A percentile compares a stretch with the other conserved stretches of the same genome.
phyloP scores from a whole-genome alignment of 2,113 vertebrate genomes.

The Chaetura pelagica region DNA sequence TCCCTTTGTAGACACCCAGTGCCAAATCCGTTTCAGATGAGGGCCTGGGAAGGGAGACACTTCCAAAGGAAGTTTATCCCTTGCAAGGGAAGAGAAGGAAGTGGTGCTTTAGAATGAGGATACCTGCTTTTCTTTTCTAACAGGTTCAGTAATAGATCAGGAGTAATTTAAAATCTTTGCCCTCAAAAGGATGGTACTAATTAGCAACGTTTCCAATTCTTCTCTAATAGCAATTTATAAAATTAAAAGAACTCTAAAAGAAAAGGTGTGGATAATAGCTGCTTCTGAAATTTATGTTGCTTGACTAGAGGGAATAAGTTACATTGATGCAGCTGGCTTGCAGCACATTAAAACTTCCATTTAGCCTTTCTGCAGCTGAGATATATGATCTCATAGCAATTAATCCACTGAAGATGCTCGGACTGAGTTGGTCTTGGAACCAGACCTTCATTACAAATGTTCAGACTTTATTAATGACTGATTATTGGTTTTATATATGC shows the following conservation, averaged over 20 bases:
- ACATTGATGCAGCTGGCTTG: slow-evolving; percentile 1
- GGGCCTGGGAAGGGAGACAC: neutral
- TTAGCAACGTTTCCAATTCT: neutral
- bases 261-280: slow-evolving; percentile 12
- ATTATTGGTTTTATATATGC: neutral
- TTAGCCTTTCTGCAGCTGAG: slow-evolving; percentile 42
- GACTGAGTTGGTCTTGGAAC: slow-evolving; percentile 25
- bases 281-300: slow-evolving; percentile 41
- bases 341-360: slow-evolving; percentile 38
- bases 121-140: neutral
- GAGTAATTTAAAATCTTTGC: slow-evolving; percentile 18
- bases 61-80: neutral
- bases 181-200: neutral
- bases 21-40: neutral
- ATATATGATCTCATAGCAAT: neutral
- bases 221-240: slow-evolving; percentile 8
- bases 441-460: slow-evolving; percentile 1
- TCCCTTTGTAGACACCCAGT: neutral
- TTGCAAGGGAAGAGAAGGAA: neutral
- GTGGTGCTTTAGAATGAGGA: neutral
- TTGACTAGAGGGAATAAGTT: slow-evolving; percentile 53
- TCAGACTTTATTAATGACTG: neutral
- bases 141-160: neutral
- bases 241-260: slow-evolving; percentile 1
- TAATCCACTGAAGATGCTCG: slow-evolving; percentile 39